Conservation (phyloP, 2,888 invertebrate species). For the Tanypteryx hageni region DNA sequence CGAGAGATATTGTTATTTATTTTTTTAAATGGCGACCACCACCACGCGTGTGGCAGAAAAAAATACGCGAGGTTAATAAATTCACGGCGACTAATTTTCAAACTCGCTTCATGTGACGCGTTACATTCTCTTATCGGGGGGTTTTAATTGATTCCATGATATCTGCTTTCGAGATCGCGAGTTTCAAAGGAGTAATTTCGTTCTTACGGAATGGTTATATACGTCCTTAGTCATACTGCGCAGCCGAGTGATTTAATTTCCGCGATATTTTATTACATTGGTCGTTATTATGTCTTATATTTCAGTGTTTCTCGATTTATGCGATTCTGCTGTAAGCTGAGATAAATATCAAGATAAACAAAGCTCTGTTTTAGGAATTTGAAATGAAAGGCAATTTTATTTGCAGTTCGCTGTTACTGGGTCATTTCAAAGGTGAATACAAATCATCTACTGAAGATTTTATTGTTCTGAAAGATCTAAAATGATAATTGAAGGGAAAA, state of each 20-base stretch:
- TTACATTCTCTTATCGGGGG: neutral
- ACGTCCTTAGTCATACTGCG: neutral
- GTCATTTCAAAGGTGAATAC: too few species aligned
- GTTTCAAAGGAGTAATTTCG: neutral
- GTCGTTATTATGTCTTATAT: neutral
- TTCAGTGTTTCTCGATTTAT: neutral
- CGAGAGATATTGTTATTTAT: neutral
- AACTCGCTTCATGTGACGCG: conserved; percentile 18
- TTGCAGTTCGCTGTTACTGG: too few species aligned
- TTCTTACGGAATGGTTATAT: neutral
- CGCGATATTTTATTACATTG: neutral
- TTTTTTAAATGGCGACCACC: neutral
- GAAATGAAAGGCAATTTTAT: too few species aligned
- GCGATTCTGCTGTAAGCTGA: neutral
- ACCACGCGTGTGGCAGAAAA: neutral
- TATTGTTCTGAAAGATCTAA: too few species aligned
- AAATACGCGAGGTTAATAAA: neutral
- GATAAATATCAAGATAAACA: too few species aligned
- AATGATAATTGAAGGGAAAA: too few species aligned
- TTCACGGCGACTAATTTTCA: conserved; percentile 21
- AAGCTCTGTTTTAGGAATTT: too few species aligned
- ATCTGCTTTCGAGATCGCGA: neutral
- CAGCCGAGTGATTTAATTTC: neutral
- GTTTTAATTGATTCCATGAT: conserved; percentile 3
- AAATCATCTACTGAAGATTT: too few species aligned